A percentile compares a stretch with the other conserved stretches of the same genome.
Evolutionary conservation across 2,888 invertebrate species (phyloP).

Genomic region (Sabellastarte sp.): DNA sequence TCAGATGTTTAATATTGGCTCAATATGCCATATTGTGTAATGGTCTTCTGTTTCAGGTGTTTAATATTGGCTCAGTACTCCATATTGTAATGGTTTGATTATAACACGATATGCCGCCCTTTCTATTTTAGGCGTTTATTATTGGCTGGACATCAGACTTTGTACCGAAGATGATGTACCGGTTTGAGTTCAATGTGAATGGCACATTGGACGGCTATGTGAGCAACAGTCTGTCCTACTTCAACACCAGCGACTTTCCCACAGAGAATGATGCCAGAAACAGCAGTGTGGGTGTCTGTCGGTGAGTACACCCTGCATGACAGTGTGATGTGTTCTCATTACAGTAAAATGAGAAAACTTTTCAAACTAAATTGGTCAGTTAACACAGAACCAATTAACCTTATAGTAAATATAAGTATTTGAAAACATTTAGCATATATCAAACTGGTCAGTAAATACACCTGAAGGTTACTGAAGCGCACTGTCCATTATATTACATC

Average conservation of each 20-base stretch:
- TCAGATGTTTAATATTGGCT: too few relatives aligned
- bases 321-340: too few relatives aligned
- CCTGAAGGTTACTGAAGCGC: too few relatives aligned
- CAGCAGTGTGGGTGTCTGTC: background rate
- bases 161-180: slow-evolving; percentile 89
- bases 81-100: too few relatives aligned
- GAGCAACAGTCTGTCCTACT: slow-evolving; percentile 47
- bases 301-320: background rate
- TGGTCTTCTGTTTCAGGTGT: background rate
- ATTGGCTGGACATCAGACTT: slow-evolving; percentile 98
- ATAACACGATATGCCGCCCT: too few relatives aligned
- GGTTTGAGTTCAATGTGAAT: slow-evolving; percentile 13
- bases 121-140: slow-evolving; percentile 80
- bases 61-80: too few relatives aligned
- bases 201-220: slow-evolving; percentile 41
- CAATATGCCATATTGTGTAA: background rate
- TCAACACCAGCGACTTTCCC: slow-evolving; percentile 37
- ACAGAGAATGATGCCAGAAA: slow-evolving; percentile 4
- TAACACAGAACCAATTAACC: too few relatives aligned
- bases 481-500: too few relatives aligned
- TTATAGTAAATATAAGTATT: background rate
- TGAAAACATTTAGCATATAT: background rate
- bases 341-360: too few relatives aligned
- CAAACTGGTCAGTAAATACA: too few relatives aligned
- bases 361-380: too few relatives aligned